Percentiles rank a stretch among this genome's conserved stretches.
These are phyloP conservation scores for Charaxes varanes DNA, from an alignment of 1,140 invertebrate genomes.

Conservation along the genomic window DNA sequence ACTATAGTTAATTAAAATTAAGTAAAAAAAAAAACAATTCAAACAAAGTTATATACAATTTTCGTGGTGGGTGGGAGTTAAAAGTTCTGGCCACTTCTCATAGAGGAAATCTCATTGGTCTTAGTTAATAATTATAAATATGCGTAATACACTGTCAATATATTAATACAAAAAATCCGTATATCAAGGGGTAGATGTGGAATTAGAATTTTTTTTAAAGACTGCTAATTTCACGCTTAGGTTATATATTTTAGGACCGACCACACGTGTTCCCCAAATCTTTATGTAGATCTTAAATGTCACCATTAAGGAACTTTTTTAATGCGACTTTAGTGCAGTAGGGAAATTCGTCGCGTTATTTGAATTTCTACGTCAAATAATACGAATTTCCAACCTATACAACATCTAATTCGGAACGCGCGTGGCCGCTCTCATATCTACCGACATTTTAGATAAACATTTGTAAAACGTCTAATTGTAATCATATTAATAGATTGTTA, in stretches of 20 bases:
- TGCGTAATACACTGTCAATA: conserved; percentile 17
- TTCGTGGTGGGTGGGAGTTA: conserved; percentile 64
- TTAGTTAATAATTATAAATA: conserved; percentile 35
- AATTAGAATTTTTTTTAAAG: not conserved
- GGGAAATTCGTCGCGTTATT: no score
- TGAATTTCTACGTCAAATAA: no score
- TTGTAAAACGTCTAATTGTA: no score
- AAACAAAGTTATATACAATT: conserved; percentile 68
- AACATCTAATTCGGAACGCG: no score
- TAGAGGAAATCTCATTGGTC: conserved; percentile 54
- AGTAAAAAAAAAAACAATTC: conserved; percentile 48
- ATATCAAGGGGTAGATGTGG: not conserved
- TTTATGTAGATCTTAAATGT: no score
- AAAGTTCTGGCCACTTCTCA: conserved; percentile 59
- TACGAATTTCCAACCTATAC: no score
- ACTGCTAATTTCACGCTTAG: conserved; percentile 2
- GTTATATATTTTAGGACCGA: no score
- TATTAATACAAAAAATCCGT: conserved; percentile 7
- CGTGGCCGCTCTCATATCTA: no score
- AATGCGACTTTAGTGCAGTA: no score
- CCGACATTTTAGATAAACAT: no score
- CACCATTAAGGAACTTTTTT: no score
- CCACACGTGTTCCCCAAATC: no score
- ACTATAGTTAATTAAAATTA: conserved; percentile 46
- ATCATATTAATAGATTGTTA: conserved; percentile 1